Evolutionary conservation across 2,797 vertebrate species (phyloP), one percentile per base, ranked within the genome.

Genomic region (Bradypodion pumilum): DNA sequence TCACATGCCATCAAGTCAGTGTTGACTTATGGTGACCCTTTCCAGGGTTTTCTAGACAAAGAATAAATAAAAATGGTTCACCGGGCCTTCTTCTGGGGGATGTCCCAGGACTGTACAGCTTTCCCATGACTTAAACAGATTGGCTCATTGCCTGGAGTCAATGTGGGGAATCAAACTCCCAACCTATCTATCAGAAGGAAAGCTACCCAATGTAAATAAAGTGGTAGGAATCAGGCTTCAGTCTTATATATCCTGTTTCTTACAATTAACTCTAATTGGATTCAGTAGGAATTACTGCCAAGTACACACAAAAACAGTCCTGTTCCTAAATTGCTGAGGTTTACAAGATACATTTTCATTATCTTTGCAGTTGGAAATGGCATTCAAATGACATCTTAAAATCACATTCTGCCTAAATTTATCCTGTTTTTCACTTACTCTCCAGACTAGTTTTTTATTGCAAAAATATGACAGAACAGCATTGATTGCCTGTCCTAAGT

Each of bases 401-500:
- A 89, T 92, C 87, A 91, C 94, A 87, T 42, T 83, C 63, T 88
- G 65, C 65, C 77, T 91, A 82, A 89, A 88, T 92, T 92, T 85
- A 85, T 89, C 75, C 90, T 93, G 77, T 78, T 93, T 89, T 84
- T 66, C 74, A 73, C 72, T 90, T 69, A 59, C 76, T 90, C 74
- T 89, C 85, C 12, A 29, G 87, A 78, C 46, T 70, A 65, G 49
- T 88, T 90, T 94, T 95, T 95, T 86, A 90, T 90, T 93, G 85
- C 90, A 77, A 89, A 95, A 94, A 95, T 95, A 94, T 95, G 93
- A 94, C 90, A 94, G 91, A 89, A 86, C 81, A 62, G 27, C 91
- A 95, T 95, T 90, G 93, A 95, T 94, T 88, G 82, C 13, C 78
- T 89, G 78, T 85, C 85, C 85, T 92, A 94, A 94, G 88, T 93